A percentile compares a stretch with the other conserved stretches of the same genome.
Evolutionary conservation across 1,140 invertebrate species (phyloP).

Genomic region (Arctopsyche grandis): DNA sequence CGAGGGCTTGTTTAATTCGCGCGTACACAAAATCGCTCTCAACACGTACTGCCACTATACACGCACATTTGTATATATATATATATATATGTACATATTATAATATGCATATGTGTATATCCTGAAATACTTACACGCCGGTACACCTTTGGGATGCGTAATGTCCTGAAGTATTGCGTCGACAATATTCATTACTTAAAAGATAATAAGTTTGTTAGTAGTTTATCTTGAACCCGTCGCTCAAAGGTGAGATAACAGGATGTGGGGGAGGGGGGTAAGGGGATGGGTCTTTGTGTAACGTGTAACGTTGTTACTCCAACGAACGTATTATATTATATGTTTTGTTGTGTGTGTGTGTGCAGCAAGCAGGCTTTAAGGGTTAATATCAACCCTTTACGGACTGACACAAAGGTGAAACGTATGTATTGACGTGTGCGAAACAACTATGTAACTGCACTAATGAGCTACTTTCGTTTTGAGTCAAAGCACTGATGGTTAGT

Average conservation of each 20-base stretch:
- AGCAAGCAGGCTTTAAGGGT: background rate
- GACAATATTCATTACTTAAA: conserved; percentile 46
- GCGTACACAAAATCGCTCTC: conserved; percentile 14
- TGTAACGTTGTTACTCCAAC: conserved; percentile 4
- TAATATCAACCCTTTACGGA: background rate
- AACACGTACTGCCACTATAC: background rate
- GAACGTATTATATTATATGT: background rate
- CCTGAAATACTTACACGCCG: background rate
- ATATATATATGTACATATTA: no score
- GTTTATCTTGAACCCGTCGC: conserved; percentile 30
- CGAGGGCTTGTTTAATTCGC: conserved; percentile 9
- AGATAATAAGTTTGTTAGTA: conserved; percentile 37
- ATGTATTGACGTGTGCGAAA: background rate
- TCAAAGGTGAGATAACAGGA: conserved; percentile 19
- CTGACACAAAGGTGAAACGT: background rate
- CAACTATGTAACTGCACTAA: background rate
- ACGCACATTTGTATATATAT: no score
- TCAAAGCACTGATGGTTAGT: no score
- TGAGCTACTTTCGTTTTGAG: background rate
- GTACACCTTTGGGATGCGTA: background rate
- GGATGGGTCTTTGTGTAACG: conserved; percentile 18
- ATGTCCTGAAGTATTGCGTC: conserved; percentile 20
- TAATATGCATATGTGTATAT: no score
- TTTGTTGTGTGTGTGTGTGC: background rate
- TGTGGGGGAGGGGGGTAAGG: background rate